Percentiles rank a stretch among this genome's conserved stretches.
phyloP scores from a whole-genome alignment of 2,888 invertebrate genomes.

The Rhodophaea formosa region DNA sequence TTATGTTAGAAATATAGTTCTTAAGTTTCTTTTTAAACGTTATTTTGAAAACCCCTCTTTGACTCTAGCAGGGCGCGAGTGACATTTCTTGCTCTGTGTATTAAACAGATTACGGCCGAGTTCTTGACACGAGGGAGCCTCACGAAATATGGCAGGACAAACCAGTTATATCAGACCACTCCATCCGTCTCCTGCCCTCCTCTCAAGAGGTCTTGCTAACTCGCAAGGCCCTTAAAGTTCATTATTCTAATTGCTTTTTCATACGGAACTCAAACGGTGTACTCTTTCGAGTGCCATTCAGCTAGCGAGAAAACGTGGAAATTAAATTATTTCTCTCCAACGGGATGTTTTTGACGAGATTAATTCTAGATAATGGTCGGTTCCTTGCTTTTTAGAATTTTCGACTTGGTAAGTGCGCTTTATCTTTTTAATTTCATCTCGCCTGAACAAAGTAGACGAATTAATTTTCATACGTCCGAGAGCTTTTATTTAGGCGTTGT shows the following conservation, averaged over 20 bases:
- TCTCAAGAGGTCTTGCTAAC: slow-evolving; percentile 18
- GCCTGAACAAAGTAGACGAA: slow-evolving; percentile 25
- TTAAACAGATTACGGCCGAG: slow-evolving; percentile 64
- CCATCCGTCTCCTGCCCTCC: background rate
- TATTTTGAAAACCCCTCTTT: too few relatives aligned
- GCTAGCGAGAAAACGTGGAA: slow-evolving; percentile 64
- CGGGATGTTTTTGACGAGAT: slow-evolving; percentile 54
- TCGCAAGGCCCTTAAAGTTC: slow-evolving; percentile 60
- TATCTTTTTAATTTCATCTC: slow-evolving; percentile 32
- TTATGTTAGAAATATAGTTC: too few relatives aligned
- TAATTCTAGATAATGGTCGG: slow-evolving; percentile 56
- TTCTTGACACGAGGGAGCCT: slow-evolving; percentile 45
- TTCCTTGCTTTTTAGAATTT: slow-evolving; percentile 36
- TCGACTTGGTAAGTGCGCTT: slow-evolving; percentile 30
- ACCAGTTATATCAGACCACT: slow-evolving; percentile 19
- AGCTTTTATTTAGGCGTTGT: slow-evolving; percentile 8
- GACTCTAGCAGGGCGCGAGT: too few relatives aligned
- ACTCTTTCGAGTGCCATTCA: slow-evolving; percentile 65
- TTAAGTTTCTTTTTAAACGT: too few relatives aligned
- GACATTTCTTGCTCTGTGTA: too few relatives aligned
- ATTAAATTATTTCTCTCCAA: slow-evolving; percentile 70
- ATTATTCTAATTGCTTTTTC: slow-evolving; percentile 72
- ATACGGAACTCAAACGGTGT: slow-evolving; percentile 63
- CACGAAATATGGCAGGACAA: slow-evolving; percentile 17
- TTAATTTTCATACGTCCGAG: slow-evolving; percentile 25